Evolutionary conservation across 2,888 invertebrate genomes (phyloP).

Genomic region (Rhamnusium bicolor): DNA sequence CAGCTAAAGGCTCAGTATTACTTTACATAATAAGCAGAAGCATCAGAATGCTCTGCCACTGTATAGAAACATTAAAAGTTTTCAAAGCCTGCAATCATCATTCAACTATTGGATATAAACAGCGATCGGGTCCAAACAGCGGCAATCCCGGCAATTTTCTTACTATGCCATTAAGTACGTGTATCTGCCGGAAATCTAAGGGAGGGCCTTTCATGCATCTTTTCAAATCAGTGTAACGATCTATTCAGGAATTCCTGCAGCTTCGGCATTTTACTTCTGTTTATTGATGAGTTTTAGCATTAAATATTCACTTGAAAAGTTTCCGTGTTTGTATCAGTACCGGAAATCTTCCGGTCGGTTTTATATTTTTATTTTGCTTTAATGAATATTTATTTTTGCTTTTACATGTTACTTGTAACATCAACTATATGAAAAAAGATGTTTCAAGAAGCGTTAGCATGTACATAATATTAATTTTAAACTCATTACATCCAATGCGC

Average conservation of each 20-base stretch:
- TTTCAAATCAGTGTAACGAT: constrained; percentile 33
- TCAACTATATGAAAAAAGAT: background rate
- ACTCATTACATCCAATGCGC: too few species aligned
- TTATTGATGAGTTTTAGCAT: constrained; percentile 32
- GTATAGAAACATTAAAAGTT: constrained; percentile 24
- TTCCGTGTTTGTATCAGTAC: constrained; percentile 12
- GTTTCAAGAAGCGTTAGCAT: background rate
- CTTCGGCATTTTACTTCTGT: constrained; percentile 24
- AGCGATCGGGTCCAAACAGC: constrained; percentile 22
- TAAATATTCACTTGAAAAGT: constrained; percentile 31
- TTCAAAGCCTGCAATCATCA: background rate
- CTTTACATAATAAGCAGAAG: background rate
- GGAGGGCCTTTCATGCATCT: constrained; percentile 30
- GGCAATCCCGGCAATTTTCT: constrained; percentile 32
- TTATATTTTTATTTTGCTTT: background rate
- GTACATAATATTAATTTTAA: too few species aligned
- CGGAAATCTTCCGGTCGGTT: background rate
- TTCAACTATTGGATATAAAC: constrained; percentile 20
- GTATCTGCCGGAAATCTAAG: constrained; percentile 28
- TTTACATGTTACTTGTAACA: background rate
- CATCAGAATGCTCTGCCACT: background rate
- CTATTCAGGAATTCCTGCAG: constrained; percentile 36
- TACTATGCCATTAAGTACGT: constrained; percentile 23
- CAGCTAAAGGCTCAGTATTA: background rate
- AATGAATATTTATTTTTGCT: background rate